Evolutionary conservation across 1,140 invertebrate species (phyloP), one percentile per base, ranked within the genome.

Genomic region (Diorhabda carinulata): DNA sequence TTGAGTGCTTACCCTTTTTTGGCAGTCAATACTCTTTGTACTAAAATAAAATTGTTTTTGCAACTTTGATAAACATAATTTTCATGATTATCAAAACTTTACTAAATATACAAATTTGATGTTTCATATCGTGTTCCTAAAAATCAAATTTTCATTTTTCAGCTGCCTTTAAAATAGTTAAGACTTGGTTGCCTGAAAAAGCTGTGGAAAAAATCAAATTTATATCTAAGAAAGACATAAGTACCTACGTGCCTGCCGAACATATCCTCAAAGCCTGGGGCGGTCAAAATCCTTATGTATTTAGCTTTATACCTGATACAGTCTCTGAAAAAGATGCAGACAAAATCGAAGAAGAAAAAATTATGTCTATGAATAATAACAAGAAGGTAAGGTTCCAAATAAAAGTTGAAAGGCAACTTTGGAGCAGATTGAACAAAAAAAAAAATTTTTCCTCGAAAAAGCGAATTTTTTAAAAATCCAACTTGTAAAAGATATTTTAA

Each of bases 131-230:
- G 25, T 25, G 25, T 25, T 25, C 25, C 25, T 25, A 25, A 25
- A 25, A 25, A 25, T 25, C 25, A 25, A 25, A 25, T 25, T 66
- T n/a, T 64, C 76, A 73, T 71, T 70, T 85, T 84, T 57, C 77
- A 93, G 94, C 96, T 74, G 92, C 93, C 2, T 97, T 97, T 84
- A 97, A 93, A 83, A 87, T 98, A 59, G 93, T 98, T 57, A 98
- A 97, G 82, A 86, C 88, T 0, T 89, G 94, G 86, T 80, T 98
- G 64, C 95, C 94, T 52, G 88, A 92, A 4, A 93, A 96, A 80
- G 94, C 92, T 47, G 89, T 96, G 43, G 89, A 94, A 77, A 92
- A 92, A 84, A 92, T 98, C 77, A 96, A 95, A 81, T 93, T 95
- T 84, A 86, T 96, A 2, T 90, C 87, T 69, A 95, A 93, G 82